Conservation (phyloP, 2,113 vertebrate genomes). For the Vicugna pacos region DNA sequence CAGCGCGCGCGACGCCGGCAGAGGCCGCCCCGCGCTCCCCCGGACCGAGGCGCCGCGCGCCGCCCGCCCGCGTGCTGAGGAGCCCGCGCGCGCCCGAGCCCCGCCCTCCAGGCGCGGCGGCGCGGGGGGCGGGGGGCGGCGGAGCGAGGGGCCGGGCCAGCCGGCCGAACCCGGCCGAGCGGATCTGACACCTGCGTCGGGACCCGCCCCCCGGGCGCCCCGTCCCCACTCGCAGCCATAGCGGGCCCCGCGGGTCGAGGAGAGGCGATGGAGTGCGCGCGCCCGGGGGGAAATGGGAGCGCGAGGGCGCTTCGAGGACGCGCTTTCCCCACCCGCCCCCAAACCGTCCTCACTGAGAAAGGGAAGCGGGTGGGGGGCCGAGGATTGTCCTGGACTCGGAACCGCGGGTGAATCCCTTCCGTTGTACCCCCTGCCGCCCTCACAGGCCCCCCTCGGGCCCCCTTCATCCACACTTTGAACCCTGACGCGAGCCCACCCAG, state of each 20-base stretch:
- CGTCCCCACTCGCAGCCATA: background rate
- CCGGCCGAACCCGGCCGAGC: background rate
- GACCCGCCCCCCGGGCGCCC: background rate
- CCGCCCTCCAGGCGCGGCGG: slow-evolving; percentile 39
- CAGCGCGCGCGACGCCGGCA: slow-evolving; percentile 67
- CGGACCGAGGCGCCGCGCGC: too few species aligned
- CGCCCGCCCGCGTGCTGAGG: background rate
- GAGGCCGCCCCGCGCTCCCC: too few species aligned
- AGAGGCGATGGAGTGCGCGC: background rate
- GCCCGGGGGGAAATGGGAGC: background rate
- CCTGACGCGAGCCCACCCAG: background rate
- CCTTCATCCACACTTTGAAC: accelerated
- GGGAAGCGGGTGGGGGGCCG: background rate
- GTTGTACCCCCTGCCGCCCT: background rate
- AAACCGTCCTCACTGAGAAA: slow-evolving; percentile 28
- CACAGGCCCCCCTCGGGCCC: background rate
- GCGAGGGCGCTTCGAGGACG: slow-evolving; percentile 50
- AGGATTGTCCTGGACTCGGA: background rate
- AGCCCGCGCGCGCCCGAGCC: background rate
- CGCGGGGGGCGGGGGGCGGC: background rate
- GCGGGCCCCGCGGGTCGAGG: background rate
- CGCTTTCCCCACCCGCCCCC: slow-evolving; percentile 57
- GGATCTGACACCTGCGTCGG: slow-evolving; percentile 19
- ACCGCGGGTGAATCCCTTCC: slow-evolving; percentile 46
- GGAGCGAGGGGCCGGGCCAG: background rate